Base-by-base conservation (phyloP, 1,140 invertebrate species). In the Aphaenogaster ashmeadi region DNA sequence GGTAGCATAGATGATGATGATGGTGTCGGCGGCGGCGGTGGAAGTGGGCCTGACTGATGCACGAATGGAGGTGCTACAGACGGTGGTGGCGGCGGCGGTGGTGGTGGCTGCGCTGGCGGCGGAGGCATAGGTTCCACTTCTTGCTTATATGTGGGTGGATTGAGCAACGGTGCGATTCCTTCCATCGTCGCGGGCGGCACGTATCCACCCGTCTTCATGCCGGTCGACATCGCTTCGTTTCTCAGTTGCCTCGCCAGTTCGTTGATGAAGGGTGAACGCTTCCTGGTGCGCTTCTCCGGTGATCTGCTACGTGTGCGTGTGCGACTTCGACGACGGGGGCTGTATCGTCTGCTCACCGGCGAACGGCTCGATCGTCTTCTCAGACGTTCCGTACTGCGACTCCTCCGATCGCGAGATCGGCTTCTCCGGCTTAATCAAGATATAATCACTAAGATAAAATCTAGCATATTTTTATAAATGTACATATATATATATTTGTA, bases 241-340 rank as follows among this genome's bases (percentile, higher is more conserved):
- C 91, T 89, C 8, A 95, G 86, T 33, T 95, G 94, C 2, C 95
- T 91, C 0, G 93, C 92, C 21, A 95, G 88, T 84, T 95, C 94
- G 52, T 95, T 94, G 66, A 95, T 94, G 50, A 95, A 95, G 0
- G 95, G 95, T 11, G 95, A 95, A 11, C 95, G 93, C 66, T 94
- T 94, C 18, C 95, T 91, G 36, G 66, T 21, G 0, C 95, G 94
- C 44, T 93, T 93, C 33, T 92, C 90, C 13, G 91, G 79, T 0
- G 95, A 95, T 64, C 93, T 92, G 79, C 92, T 91, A 7, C 91
- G 90, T n/a, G 90, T 92, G 27, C 92, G 71, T 11, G 90, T 92
- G 41, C 92, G 72, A 86, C 93, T 93, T 21, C 94, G 92, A 60
- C 94, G 93, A 36, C 94, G 87, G 2, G 90, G 91, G 13, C 93